Base-by-base conservation (phyloP, 2,888 invertebrate genomes). In the Creontiades dilutus region DNA sequence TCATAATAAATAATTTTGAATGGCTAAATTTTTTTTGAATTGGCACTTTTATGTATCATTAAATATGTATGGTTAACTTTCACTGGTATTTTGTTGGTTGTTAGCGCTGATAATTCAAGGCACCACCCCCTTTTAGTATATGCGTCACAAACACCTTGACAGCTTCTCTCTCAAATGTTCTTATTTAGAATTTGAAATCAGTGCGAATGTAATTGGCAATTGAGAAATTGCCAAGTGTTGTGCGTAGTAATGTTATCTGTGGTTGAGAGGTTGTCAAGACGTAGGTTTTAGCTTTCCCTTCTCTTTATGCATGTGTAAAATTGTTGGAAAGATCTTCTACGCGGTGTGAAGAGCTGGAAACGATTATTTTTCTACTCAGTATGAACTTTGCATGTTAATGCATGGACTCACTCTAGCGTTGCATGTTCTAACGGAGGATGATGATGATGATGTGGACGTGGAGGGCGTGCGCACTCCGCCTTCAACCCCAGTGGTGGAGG, bases 401-500 rank as follows among this genome's bases (percentile, higher is more conserved):
- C 82, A 82, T 82, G 82, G 23, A 82, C 78, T 46, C 78, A 78
- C 78, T 78, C 57, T 86, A 86, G 86, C 48, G 28, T 46, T 88
- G 88, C 88, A 88, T 88, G 88, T 12, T 46, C 86, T 75, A 68
- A 68, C 55, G 48, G 86, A 85, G 57, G 85, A 78, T 52, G 88
- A 80, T 37, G 75, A 55, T 46, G 88, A 80, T 37, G 85, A 85
- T 57, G 16, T 46, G 57, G 85, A 85, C 37, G 47, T 46, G 47
- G 46, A 47, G n/a, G 80, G 88, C 52, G 48, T 52, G 9, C 52
- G 52, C 37, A 88, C 88, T 27, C 88, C 88, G 16, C 88, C 88
- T 27, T 80, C 88, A 27, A 88, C 88, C 48, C 88, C 88, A 23
- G 78, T 88, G 88, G 88, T 88, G 78, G 88, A 88, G 88, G 88